Base-by-base conservation (phyloP, 1,140 invertebrate species). In the Meteorus sp. region DNA sequence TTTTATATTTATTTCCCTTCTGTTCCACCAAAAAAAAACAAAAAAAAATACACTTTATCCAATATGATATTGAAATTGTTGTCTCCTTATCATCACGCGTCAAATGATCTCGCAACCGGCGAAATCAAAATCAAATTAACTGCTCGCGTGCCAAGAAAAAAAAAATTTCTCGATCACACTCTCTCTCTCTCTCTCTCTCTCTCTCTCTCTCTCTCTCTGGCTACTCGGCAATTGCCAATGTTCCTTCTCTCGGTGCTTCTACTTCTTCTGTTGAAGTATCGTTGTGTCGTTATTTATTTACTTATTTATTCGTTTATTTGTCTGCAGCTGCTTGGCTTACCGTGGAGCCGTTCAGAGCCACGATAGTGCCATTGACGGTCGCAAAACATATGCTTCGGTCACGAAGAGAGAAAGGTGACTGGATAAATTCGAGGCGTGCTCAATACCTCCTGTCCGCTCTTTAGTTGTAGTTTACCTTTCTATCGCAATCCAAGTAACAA, bases 351-450 rank as follows among this genome's bases (percentile, higher is more conserved):
- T 43, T 51, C 17, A 60, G 54, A 63, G 48, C 31, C 55, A 17
- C 53, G 56, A 60, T 50, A 60, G 62, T 54, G 48, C 62, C 62
- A 63, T 64, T 59, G 59, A 51, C 41, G 45, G 11, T 62, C 58
- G 44, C 48, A 61, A 61, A 59, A 61, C 63, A 62, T 65, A 65
- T 60, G 57, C 60, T 65, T 50, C 63, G 53, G 60, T 63, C 73
- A 70, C 74, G 73, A 76, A 56, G 71, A 76, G 74, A 76, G 74
- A 76, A 76, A 76, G 74, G 74, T 73, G 73, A 76, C 74, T 76
- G 74, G 63, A 64, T 61, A 62, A 60, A 17, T 51, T 60, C 63
- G 62, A 70, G 67, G 62, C 66, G 68, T 72, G 64, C 72, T 73
- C 70, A 66, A 65, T 65, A 62, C 56, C 62, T 63, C 45, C 41